These are phyloP conservation scores for Marasmarcha lunaedactyla DNA, from an alignment of 2,888 invertebrate genomes.

Conservation along the genomic window DNA sequence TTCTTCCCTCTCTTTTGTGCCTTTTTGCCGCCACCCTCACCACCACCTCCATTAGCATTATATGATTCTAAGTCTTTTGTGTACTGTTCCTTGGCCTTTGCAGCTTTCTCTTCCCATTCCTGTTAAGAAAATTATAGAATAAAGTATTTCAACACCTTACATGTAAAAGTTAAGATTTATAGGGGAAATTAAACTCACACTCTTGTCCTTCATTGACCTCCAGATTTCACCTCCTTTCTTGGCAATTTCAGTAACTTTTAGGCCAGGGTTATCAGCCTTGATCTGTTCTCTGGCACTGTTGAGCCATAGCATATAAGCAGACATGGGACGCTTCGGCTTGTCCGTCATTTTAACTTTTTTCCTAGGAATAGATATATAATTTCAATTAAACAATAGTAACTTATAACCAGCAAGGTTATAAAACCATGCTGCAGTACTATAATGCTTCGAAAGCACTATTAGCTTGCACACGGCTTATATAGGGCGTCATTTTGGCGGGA, in stretches of 20 bases:
- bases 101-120: conserved; percentile 94
- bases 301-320: conserved; percentile 96
- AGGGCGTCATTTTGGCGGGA: conserved; percentile 68
- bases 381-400: too few species aligned
- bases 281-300: conserved; percentile 89
- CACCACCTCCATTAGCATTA: conserved; percentile 80
- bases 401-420: conserved; percentile 42
- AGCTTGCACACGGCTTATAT: conserved; percentile 7
- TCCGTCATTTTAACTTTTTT: conserved; percentile 79
- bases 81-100: conserved; percentile 90
- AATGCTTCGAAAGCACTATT: neutral
- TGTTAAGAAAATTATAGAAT: conserved; percentile 41
- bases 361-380: conserved; percentile 31
- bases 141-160: conserved; percentile 9
- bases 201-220: conserved; percentile 90
- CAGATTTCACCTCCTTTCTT: conserved; percentile 97
- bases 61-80: conserved; percentile 90
- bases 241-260: conserved; percentile 91
- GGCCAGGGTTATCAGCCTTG: conserved; percentile 91
- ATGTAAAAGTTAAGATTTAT: neutral
- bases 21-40: conserved; percentile 65
- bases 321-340: conserved; percentile 94
- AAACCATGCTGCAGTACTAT: conserved; percentile 26
- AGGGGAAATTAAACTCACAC: conserved; percentile 65
- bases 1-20: conserved; percentile 72